Evolutionary conservation across 23 tunicate species (phyloP).

Genomic region (Pegea sp.): DNA sequence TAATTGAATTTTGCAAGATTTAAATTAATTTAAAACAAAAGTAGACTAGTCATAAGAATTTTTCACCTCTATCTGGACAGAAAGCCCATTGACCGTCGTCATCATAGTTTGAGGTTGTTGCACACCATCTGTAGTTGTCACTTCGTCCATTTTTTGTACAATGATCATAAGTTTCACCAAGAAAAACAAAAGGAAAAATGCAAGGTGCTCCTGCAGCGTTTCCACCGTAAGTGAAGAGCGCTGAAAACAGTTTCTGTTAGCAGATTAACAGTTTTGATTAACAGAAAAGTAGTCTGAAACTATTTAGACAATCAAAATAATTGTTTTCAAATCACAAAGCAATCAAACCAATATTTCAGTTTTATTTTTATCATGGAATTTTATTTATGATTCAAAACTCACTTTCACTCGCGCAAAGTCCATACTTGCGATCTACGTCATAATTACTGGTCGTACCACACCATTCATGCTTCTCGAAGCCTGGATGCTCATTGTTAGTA

Average conservation of each 20-base stretch:
- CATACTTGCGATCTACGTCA: slow-evolving; percentile 61
- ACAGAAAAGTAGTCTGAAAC: too few species aligned
- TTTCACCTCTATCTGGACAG: slow-evolving; percentile 87
- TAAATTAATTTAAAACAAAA: too few species aligned
- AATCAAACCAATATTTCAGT: too few species aligned
- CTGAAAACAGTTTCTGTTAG: slow-evolving; percentile 22
- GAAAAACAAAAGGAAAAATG: slow-evolving; percentile 70
- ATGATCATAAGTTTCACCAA: slow-evolving; percentile 29
- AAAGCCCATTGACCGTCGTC: slow-evolving; percentile 58
- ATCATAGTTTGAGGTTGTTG: slow-evolving; percentile 43
- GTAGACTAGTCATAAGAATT: too few species aligned
- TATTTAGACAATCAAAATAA: too few species aligned
- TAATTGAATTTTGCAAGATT: too few species aligned
- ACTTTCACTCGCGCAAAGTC: slow-evolving; percentile 81
- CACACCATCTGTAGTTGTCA: slow-evolving; percentile 94
- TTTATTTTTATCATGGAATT: too few species aligned
- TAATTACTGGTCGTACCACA: slow-evolving; percentile 73
- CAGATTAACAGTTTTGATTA: too few species aligned
- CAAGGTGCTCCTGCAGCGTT: slow-evolving; percentile 69
- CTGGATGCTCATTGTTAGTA: too few species aligned
- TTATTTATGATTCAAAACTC: too few species aligned
- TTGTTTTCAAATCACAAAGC: too few species aligned
- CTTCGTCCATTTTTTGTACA: slow-evolving; percentile 76
- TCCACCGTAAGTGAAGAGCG: slow-evolving; percentile 93
- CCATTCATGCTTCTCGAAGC: too few species aligned